phyloP scores from a whole-genome alignment of 2,888 invertebrate species.

The Blastobasis lacticolella region DNA sequence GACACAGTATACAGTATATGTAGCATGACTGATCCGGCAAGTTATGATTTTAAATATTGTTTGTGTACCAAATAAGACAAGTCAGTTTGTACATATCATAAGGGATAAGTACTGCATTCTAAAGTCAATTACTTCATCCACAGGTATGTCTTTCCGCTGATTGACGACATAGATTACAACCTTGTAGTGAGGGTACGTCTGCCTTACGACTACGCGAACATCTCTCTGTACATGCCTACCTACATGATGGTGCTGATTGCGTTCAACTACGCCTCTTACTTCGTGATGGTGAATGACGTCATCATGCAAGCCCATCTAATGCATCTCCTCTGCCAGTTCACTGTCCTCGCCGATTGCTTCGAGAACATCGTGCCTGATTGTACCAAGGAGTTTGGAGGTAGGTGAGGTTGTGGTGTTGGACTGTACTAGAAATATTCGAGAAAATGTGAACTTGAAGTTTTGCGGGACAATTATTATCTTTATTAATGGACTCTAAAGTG shows the following conservation, averaged over 20 bases:
- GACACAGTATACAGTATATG: too few species aligned
- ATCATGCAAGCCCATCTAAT: conserved; percentile 49
- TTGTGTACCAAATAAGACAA: too few species aligned
- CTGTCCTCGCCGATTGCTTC: conserved; percentile 47
- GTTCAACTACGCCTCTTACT: conserved; percentile 40
- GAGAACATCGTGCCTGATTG: conserved; percentile 43
- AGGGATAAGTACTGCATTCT: too few species aligned
- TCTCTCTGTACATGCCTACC: conserved; percentile 27
- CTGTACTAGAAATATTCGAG: too few species aligned
- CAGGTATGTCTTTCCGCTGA: conserved; percentile 47
- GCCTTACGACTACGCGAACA: conserved; percentile 36
- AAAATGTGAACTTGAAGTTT: too few species aligned
- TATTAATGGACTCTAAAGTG: too few species aligned
- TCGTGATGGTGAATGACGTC: conserved; percentile 52
- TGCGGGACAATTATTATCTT: too few species aligned
- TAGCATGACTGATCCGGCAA: too few species aligned
- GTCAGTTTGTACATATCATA: too few species aligned
- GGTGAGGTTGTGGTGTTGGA: background rate
- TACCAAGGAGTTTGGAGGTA: conserved; percentile 27
- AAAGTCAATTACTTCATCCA: conserved; percentile 3
- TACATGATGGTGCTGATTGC: conserved; percentile 33
- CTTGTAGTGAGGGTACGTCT: conserved; percentile 37
- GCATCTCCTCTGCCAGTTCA: conserved; percentile 50
- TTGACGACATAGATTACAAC: conserved; percentile 56
- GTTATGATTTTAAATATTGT: too few species aligned